Percentiles rank a stretch among this genome's conserved stretches.
Conservation (phyloP, 2,113 vertebrate species). For the Caracal caracal region DNA sequence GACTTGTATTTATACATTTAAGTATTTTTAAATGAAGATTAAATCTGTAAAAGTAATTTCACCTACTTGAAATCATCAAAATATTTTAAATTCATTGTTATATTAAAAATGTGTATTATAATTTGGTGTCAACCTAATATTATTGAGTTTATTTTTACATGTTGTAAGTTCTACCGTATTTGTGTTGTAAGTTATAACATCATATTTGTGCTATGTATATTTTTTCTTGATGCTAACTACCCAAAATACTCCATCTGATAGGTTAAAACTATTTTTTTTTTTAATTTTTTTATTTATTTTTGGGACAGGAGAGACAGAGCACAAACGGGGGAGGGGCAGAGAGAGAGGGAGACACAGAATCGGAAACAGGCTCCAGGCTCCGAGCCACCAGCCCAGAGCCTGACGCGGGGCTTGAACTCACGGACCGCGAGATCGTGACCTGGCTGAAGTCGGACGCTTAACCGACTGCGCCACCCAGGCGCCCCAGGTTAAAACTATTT, state of each 20-base stretch:
- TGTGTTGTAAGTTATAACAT: not conserved
- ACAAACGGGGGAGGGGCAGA: too few relatives aligned
- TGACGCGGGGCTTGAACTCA: too few relatives aligned
- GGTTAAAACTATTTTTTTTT: not conserved
- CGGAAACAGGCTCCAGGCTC: too few relatives aligned
- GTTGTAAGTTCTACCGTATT: not conserved
- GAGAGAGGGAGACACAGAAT: too few relatives aligned
- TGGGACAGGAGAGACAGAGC: too few relatives aligned
- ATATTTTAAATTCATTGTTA: not conserved
- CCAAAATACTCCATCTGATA: not conserved
- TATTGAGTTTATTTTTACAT: not conserved
- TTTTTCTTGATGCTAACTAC: not conserved
- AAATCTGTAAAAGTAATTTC: not conserved
- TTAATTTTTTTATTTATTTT: too few relatives aligned
- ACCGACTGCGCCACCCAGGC: too few relatives aligned
- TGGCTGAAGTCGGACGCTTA: too few relatives aligned
- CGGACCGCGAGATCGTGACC: too few relatives aligned
- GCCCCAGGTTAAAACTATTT: not conserved
- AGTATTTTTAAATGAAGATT: not conserved
- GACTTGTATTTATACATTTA: not conserved
- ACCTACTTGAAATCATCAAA: not conserved
- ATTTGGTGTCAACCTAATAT: not conserved
- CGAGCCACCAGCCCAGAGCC: too few relatives aligned
- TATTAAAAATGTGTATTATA: not conserved
- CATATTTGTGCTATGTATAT: not conserved